Evolutionary conservation across 1,140 invertebrate species (phyloP), one percentile per base, ranked within the genome.

Genomic region (Psix sp.): DNA sequence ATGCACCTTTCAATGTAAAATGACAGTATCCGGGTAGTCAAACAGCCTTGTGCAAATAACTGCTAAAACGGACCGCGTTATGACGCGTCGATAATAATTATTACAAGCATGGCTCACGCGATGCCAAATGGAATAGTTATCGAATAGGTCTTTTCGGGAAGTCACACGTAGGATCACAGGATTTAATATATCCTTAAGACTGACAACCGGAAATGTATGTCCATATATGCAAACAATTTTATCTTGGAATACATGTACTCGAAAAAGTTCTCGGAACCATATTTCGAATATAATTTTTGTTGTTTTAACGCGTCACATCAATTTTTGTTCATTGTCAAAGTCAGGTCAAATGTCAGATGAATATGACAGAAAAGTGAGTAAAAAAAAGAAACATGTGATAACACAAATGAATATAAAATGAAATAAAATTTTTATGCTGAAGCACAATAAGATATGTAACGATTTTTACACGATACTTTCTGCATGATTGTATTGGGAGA

Each of bases 31-130:
- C 56, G 43, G 36, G 24, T 68, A 54, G 54, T 48, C 35, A 60
- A 70, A 70, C 54, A 62, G 38, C 56, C 57, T 60, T 54, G 56
- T 70, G 49, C 49, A 60, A 68, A 59, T 68, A 60, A 52, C 14
- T 7, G 45, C 36, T 18, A 68, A 68, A 52, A 5, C 29, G 35
- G 29, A 21, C 38, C 46, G 5, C 39, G 43, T 67, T 51, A 45
- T 46, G 15, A 21, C 33, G 51, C 43, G 35, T 17, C 29, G 26
- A 57, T 57, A 68, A 68, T 59, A 29, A 29, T 29, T 54, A 26
- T 39, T 52, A 52, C 21, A 59, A 59, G 29, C 36, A 33, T 36
- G 18, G 33, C 21, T 21, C 20, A 6, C 26, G 43, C 21, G 43
- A 24, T 14, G 3, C 7, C 13, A 65, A 29, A 29, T 5, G 21